Evolutionary conservation across 2,797 vertebrate genomes (phyloP).

Genomic region (Urophycis tenuis): DNA sequence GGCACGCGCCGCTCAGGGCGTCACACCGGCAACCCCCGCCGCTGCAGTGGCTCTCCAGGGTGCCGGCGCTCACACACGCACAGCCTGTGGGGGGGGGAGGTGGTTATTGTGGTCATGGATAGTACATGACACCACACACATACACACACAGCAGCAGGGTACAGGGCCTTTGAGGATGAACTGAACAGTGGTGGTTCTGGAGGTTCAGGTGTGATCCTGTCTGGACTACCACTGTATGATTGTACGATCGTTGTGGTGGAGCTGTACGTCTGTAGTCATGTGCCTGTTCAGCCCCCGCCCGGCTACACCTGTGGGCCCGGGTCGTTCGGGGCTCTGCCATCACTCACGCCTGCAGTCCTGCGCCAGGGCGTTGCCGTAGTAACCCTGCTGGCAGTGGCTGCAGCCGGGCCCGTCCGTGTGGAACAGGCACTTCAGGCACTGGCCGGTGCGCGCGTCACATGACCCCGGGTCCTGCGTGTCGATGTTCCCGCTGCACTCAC

Average conservation of each 20-base stretch:
- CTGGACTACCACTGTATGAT: no score
- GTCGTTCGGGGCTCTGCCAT: background rate
- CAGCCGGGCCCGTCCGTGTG: slow-evolving; percentile 84
- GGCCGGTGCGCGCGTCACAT: slow-evolving; percentile 77
- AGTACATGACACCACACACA: background rate
- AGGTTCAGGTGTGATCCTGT: no score
- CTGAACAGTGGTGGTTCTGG: no score
- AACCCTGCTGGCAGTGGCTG: slow-evolving; percentile 80
- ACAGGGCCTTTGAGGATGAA: no score
- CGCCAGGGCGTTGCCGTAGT: slow-evolving; percentile 79
- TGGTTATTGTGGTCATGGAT: background rate
- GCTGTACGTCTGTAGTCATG: background rate
- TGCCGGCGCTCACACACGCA: slow-evolving; percentile 72
- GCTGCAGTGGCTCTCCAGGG: slow-evolving; percentile 52
- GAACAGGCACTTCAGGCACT: slow-evolving; percentile 82
- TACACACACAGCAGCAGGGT: no score
- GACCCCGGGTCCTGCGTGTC: slow-evolving; percentile 80
- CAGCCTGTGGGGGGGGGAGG: slow-evolving; percentile 58
- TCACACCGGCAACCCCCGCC: slow-evolving; percentile 69
- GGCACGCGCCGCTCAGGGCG: slow-evolving; percentile 66
- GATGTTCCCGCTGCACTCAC: slow-evolving; percentile 90
- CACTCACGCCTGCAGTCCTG: slow-evolving; percentile 92
- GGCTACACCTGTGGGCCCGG: no score
- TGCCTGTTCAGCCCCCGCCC: no score
- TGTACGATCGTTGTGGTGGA: no score